Evolutionary conservation across 1,140 invertebrate species (phyloP), one percentile per base, ranked within the genome.

Genomic region (Caenorhabditis briggsae): DNA sequence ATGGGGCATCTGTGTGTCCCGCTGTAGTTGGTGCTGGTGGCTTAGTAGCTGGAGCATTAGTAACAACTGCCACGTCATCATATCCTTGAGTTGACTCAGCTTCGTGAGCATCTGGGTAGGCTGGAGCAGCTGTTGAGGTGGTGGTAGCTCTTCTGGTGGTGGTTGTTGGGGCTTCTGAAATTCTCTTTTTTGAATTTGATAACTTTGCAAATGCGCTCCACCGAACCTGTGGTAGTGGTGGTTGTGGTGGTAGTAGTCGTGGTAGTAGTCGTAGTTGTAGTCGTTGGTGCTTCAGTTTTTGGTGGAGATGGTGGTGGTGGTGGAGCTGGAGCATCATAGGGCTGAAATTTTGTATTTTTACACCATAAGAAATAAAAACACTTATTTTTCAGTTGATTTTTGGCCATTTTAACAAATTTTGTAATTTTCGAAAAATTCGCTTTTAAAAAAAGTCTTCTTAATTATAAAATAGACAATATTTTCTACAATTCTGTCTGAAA

Each of bases 281-380:
- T 78, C 8, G 70, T 78, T 50, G 70, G 70, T 11, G 70, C 70
- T 9, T 78, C 70, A 23, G 70, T 78, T n/a, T 78, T 43, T 46
- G 64, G 64, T 64, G 59, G 59, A n/a, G 56, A 58, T 58, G 56
- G 59, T 61, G 59, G 56, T 25, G 59, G 25, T 61, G 59, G 64
- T 78, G 70, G 70, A 23, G 70, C 70, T 50, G 70, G 70, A 50
- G 43, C 70, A 53, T 78, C 70, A n/a, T 78, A 78, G 11, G 70
- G 70, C 70, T 78, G 70, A 50, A 48, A 78, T 46, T 46, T 25
- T 2, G 0, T 11, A n/a, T 12, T 7, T 33, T n/a, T n/a, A n/a
- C n/a, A n/a, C n/a, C n/a, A n/a, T n/a, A n/a, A n/a, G n/a, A n/a
- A n/a, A n/a, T n/a, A n/a, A n/a, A n/a, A n/a, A n/a, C n/a, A n/a